phyloP scores from a whole-genome alignment of 2,888 invertebrate genomes.

The Aspidapion aeneum region DNA sequence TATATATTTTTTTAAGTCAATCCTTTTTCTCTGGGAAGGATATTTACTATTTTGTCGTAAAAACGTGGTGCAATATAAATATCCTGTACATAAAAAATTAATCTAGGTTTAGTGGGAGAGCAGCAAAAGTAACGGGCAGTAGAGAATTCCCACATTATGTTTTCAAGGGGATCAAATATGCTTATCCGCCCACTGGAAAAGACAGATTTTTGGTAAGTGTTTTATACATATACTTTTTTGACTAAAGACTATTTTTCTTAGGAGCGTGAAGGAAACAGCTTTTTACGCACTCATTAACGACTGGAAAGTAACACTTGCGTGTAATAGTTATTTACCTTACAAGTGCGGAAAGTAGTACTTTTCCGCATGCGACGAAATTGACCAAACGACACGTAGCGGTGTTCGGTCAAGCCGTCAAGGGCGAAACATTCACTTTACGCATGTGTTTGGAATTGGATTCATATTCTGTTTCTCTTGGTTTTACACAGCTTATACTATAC shows the following conservation, averaged over 20 bases:
- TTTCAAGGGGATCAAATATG: slow-evolving; percentile 71
- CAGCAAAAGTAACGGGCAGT: slow-evolving; percentile 61
- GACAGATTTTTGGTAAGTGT: slow-evolving; percentile 55
- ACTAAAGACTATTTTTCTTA: not conserved
- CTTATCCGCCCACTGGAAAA: slow-evolving; percentile 56
- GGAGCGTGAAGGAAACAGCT: not conserved
- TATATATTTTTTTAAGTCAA: too few species aligned
- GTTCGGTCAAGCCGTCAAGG: not conserved
- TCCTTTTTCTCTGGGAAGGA: too few species aligned
- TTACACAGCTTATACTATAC: too few species aligned
- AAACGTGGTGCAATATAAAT: too few species aligned
- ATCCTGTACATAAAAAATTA: too few species aligned
- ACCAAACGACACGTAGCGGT: not conserved
- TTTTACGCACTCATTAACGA: not conserved
- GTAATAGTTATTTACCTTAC: not conserved
- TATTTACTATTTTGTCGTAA: too few species aligned
- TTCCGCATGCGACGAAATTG: not conserved
- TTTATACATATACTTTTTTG: not conserved
- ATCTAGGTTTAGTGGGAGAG: slow-evolving; percentile 58
- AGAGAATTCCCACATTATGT: slow-evolving; percentile 62
- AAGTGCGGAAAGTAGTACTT: not conserved
- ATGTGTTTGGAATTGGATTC: not conserved
- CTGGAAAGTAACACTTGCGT: not conserved
- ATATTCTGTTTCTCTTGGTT: too few species aligned
- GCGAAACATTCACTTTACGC: not conserved